A percentile compares a stretch with the other conserved stretches of the same genome.
These are phyloP conservation scores for Cistogaster globosa DNA, from an alignment of 2,888 invertebrate genomes.

Conservation along the genomic window DNA sequence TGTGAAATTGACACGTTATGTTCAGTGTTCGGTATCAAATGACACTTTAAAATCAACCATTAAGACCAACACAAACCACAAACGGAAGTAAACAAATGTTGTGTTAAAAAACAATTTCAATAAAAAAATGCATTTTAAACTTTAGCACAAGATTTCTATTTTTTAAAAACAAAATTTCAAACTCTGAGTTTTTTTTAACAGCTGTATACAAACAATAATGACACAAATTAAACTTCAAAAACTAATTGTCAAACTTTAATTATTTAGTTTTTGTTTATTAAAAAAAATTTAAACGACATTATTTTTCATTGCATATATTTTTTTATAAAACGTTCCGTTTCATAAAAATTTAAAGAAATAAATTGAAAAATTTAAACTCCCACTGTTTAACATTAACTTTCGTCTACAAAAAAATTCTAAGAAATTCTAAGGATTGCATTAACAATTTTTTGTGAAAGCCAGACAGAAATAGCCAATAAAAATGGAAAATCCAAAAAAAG, in stretches of 20 bases:
- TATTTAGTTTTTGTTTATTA: no score
- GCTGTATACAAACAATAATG: no score
- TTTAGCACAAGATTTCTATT: slow-evolving; percentile 52
- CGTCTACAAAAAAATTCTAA: no score
- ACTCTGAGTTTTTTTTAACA: slow-evolving; percentile 36
- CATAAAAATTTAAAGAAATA: no score
- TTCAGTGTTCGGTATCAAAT: slow-evolving; percentile 59
- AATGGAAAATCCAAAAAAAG: neutral
- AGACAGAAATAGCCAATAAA: neutral
- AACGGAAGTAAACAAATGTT: slow-evolving; percentile 58
- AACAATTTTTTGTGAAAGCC: no score
- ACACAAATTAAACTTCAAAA: neutral
- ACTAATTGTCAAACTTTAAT: neutral
- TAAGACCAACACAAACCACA: slow-evolving; percentile 48
- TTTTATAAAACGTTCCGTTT: no score
- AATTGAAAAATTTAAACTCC: no score
- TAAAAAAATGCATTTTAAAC: slow-evolving; percentile 5
- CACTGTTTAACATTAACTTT: no score
- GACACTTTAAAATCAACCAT: slow-evolving; percentile 71
- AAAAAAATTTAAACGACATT: neutral
- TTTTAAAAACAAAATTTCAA: slow-evolving; percentile 44
- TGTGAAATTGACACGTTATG: slow-evolving; percentile 79
- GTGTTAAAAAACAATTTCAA: neutral
- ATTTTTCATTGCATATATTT: neutral
- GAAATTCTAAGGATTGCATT: no score